Conservation (phyloP, 2,888 invertebrate species). For the Blastobasis lacticolella region DNA sequence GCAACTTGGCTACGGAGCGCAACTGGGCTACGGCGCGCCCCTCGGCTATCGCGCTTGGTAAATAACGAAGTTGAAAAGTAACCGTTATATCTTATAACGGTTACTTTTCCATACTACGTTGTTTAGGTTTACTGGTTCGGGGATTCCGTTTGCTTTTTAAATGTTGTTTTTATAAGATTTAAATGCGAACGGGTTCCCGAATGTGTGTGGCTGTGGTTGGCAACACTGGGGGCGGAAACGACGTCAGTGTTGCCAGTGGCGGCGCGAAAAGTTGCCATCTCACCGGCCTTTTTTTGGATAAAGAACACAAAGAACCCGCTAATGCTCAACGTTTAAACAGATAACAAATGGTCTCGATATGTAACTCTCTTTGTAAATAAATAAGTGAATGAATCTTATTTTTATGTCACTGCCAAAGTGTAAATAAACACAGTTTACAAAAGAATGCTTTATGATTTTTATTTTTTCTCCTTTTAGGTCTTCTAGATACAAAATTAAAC, state of each 20-base stretch:
- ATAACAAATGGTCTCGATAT: conserved; percentile 53
- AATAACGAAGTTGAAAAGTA: conserved; percentile 15
- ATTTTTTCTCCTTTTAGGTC: too few species aligned
- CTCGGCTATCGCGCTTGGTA: conserved; percentile 40
- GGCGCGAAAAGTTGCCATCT: conserved; percentile 23
- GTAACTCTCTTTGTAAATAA: conserved; percentile 73
- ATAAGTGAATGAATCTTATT: conserved; percentile 50
- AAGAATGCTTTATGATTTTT: conserved; percentile 7
- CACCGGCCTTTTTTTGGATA: conserved; percentile 18
- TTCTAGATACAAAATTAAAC: too few species aligned
- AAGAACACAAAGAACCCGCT: conserved; percentile 29
- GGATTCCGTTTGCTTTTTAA: too few species aligned
- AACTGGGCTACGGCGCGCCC: conserved; percentile 13
- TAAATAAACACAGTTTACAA: conserved; percentile 64
- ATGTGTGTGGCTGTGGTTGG: conserved; percentile 21
- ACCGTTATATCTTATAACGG: not conserved
- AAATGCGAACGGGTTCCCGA: too few species aligned
- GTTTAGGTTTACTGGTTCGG: too few species aligned
- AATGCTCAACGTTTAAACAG: conserved; percentile 37
- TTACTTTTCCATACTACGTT: too few species aligned
- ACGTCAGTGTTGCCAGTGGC: conserved; percentile 23
- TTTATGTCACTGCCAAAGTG: conserved; percentile 74
- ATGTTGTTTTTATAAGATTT: too few species aligned
- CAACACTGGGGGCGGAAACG: conserved; percentile 15
- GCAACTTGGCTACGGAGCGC: conserved; percentile 12